Percentiles rank a stretch among this genome's conserved stretches.
Conservation (phyloP, 2,888 invertebrate species). For the Euproctis similis region DNA sequence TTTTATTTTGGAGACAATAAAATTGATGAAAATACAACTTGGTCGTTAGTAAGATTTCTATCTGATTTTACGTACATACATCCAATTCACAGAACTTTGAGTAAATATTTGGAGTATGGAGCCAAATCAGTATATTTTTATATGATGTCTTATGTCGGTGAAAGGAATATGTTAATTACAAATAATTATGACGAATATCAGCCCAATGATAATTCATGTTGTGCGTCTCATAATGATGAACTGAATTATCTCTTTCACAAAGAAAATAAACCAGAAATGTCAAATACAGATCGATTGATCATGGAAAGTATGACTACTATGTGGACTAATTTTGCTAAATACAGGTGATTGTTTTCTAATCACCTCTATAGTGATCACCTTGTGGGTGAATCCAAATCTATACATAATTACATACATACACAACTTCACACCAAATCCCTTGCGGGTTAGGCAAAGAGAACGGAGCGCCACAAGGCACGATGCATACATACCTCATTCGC, state of each 20-base stretch:
- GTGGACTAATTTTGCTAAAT: slow-evolving; percentile 59
- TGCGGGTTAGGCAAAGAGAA: too few relatives aligned
- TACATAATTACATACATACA: too few relatives aligned
- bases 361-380: too few relatives aligned
- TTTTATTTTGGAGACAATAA: slow-evolving; percentile 40
- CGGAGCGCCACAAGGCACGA: too few relatives aligned
- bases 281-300: slow-evolving; percentile 31
- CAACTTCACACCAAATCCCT: too few relatives aligned
- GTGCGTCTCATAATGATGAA: slow-evolving; percentile 44
- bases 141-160: slow-evolving; percentile 35
- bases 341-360: slow-evolving; percentile 30
- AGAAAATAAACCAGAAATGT: slow-evolving; percentile 9
- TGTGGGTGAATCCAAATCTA: too few relatives aligned
- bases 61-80: slow-evolving; percentile 38
- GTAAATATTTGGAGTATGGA: slow-evolving; percentile 25
- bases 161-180: slow-evolving; percentile 14
- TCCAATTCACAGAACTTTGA: slow-evolving; percentile 33
- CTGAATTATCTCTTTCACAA: slow-evolving; percentile 40
- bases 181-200: slow-evolving; percentile 15
- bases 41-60: slow-evolving; percentile 29
- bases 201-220: slow-evolving; percentile 3
- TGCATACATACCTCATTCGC: too few relatives aligned
- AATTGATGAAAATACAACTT: slow-evolving; percentile 12
- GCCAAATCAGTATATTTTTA: slow-evolving; percentile 36
- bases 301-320: slow-evolving; percentile 46